Percentiles rank a stretch among this genome's conserved stretches.
phyloP scores from a whole-genome alignment of 37 sponge, comb jelly and placozoan species.

The Hormiphora californensis region DNA sequence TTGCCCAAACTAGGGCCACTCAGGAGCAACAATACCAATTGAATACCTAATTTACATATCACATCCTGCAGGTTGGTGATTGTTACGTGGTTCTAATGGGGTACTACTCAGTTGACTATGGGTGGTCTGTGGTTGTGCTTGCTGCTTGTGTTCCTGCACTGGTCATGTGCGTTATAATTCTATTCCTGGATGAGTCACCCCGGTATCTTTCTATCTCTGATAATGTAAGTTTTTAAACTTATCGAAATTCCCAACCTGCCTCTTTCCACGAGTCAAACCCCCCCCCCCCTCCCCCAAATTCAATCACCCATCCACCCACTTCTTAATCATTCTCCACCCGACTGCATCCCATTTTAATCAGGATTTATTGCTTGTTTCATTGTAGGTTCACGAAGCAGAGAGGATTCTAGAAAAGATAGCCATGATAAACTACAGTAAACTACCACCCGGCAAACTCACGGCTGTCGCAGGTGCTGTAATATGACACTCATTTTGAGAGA shows the following conservation, averaged over 20 bases:
- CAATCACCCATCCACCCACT: too few relatives aligned
- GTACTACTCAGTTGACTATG: background rate
- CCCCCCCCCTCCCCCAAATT: too few relatives aligned
- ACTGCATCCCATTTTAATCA: background rate
- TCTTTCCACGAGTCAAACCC: too few relatives aligned
- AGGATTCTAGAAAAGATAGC: background rate
- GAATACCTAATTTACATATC: too few relatives aligned
- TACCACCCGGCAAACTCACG: background rate
- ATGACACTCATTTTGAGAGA: too few relatives aligned
- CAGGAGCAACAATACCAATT: too few relatives aligned
- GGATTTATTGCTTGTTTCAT: background rate
- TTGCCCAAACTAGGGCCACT: too few relatives aligned
- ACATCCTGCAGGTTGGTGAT: background rate
- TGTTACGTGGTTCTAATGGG: slow-evolving; percentile 10
- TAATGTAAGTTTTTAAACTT: background rate
- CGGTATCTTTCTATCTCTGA: background rate
- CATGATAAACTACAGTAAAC: background rate
- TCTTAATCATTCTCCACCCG: too few relatives aligned
- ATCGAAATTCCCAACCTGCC: too few relatives aligned
- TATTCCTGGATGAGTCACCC: slow-evolving; percentile 8
- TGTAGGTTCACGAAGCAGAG: slow-evolving; percentile 21
- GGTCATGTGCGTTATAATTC: background rate
- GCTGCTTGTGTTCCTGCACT: background rate
- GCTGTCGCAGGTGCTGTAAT: background rate
- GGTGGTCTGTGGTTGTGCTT: slow-evolving; percentile 1